A percentile compares a stretch with the other conserved stretches of the same genome.
Evolutionary conservation across 2,888 invertebrate genomes (phyloP).

Genomic region (Dinocampus coccinellae): DNA sequence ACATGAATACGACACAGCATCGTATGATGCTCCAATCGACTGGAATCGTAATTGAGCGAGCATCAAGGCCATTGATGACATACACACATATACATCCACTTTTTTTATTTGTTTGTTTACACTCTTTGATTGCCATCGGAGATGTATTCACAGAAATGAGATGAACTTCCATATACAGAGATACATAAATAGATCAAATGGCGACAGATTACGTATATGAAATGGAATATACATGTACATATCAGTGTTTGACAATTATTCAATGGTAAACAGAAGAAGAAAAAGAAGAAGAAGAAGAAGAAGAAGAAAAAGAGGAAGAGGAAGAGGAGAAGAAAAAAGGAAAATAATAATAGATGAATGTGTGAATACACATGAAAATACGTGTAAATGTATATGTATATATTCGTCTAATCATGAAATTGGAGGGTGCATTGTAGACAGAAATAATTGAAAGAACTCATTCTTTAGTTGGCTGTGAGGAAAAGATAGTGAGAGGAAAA

Average conservation of each 20-base stretch:
- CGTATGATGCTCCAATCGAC: conserved; percentile 13
- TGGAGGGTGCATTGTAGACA: background rate
- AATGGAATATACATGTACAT: background rate
- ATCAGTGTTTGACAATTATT: background rate
- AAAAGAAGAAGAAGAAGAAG: no score
- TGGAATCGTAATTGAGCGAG: conserved; percentile 8
- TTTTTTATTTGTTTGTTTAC: background rate
- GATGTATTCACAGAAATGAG: background rate
- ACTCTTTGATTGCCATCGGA: background rate
- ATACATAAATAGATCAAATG: background rate
- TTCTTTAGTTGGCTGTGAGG: background rate
- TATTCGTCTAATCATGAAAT: background rate
- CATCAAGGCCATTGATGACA: conserved; percentile 6
- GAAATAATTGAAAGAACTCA: background rate
- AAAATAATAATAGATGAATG: background rate
- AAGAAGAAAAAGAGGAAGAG: no score
- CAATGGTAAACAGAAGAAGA: no score
- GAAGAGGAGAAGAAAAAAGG: no score
- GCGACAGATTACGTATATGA: background rate
- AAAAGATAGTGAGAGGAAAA: background rate
- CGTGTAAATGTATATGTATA: background rate
- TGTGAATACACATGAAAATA: no score
- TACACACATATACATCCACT: background rate
- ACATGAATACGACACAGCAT: background rate
- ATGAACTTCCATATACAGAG: background rate